Evolutionary conservation across 64 coral and sea anemone species (phyloP).

Genomic region (Montipora foliosa): DNA sequence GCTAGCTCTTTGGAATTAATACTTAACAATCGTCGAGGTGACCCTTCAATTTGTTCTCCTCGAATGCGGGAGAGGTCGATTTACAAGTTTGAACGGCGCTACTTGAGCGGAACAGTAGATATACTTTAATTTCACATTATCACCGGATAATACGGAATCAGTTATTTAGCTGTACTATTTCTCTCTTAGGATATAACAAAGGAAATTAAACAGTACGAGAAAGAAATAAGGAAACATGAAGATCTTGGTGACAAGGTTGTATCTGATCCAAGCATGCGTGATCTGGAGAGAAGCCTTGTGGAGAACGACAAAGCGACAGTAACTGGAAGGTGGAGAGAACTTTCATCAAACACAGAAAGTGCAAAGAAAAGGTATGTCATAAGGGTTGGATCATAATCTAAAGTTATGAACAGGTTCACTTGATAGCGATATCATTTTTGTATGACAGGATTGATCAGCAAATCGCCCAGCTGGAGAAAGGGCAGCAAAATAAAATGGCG

Average conservation of each 20-base stretch:
- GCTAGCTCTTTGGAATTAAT: no score
- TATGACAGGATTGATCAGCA: constrained; percentile 53
- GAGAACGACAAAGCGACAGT: constrained; percentile 64
- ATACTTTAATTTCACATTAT: no score
- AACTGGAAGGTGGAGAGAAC: constrained; percentile 59
- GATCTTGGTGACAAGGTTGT: constrained; percentile 63
- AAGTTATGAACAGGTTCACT: no score
- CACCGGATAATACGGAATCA: no score
- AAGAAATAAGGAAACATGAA: constrained; percentile 61
- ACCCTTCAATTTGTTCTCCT: no score
- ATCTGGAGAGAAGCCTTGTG: constrained; percentile 56
- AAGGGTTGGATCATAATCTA: background rate
- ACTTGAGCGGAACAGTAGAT: no score
- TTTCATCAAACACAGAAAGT: constrained; percentile 49
- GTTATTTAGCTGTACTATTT: no score
- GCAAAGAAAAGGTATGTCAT: constrained; percentile 56
- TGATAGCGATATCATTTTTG: background rate
- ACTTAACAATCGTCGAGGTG: no score
- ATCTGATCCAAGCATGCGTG: constrained; percentile 57
- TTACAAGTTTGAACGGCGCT: no score
- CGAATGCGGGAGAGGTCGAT: no score
- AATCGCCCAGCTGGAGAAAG: constrained; percentile 59
- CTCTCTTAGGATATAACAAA: constrained; percentile 54
- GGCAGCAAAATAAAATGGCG: constrained; percentile 62
- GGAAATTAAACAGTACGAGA: constrained; percentile 74